These are phyloP conservation scores for Pseudomyrmex pallidus DNA, from an alignment of 1,140 invertebrate species.

Conservation along the genomic window DNA sequence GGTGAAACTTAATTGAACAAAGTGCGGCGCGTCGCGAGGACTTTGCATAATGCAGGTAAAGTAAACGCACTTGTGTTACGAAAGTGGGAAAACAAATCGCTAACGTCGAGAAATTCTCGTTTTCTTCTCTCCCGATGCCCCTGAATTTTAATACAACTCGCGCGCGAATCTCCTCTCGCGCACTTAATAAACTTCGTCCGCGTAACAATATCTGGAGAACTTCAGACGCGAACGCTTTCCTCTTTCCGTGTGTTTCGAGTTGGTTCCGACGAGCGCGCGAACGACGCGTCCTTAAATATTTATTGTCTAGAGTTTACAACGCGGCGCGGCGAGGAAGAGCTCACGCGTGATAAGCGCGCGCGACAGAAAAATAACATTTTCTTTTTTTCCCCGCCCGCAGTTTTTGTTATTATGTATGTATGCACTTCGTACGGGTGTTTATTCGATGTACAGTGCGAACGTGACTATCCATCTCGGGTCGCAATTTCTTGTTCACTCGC, in stretches of 20 bases:
- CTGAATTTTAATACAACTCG: slow-evolving; percentile 49
- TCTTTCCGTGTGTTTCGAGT: slow-evolving; percentile 6
- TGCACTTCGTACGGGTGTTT: slow-evolving; percentile 55
- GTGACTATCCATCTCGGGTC: slow-evolving; percentile 55
- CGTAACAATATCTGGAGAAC: slow-evolving; percentile 44
- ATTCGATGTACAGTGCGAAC: slow-evolving; percentile 61
- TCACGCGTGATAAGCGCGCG: slow-evolving; percentile 33
- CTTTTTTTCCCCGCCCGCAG: background rate
- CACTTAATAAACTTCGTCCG: slow-evolving; percentile 48
- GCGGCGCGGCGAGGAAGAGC: background rate
- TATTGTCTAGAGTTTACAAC: slow-evolving; percentile 1
- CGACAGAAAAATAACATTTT: slow-evolving; percentile 14
- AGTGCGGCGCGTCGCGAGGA: slow-evolving; percentile 18
- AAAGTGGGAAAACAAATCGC: slow-evolving; percentile 54
- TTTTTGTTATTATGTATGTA: slow-evolving; percentile 62
- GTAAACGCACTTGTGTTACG: slow-evolving; percentile 42
- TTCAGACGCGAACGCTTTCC: background rate
- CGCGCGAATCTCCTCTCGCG: slow-evolving; percentile 18
- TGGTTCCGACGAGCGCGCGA: slow-evolving; percentile 23
- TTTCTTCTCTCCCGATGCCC: slow-evolving; percentile 22
- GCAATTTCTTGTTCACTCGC: slow-evolving; percentile 55
- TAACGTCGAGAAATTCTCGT: slow-evolving; percentile 10
- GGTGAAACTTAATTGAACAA: slow-evolving; percentile 48
- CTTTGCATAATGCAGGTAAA: slow-evolving; percentile 39
- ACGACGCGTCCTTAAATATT: slow-evolving; percentile 46